Evolutionary conservation across 2,797 vertebrate genomes (phyloP).

Genomic region (Hydrocynus forskahlii): DNA sequence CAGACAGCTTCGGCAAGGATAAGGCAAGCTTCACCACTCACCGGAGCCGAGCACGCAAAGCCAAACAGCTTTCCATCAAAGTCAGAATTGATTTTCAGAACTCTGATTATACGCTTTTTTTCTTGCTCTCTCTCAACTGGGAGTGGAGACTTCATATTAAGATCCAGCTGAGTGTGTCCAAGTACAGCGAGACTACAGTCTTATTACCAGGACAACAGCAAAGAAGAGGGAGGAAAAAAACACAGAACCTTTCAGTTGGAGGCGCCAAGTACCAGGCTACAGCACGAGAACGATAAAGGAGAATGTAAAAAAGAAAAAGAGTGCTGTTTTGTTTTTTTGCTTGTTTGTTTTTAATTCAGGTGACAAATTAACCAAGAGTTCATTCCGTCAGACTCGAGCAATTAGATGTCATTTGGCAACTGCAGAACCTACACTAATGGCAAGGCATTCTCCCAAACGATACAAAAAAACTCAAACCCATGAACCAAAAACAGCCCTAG

Average conservation of each 20-base stretch:
- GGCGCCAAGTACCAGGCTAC: background rate
- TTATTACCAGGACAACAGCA: constrained; percentile 39
- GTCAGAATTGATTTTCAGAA: constrained; percentile 66
- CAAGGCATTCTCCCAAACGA: background rate
- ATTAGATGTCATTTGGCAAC: constrained; percentile 23
- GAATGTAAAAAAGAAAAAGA: background rate
- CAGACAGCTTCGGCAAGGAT: constrained; percentile 60
- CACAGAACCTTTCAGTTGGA: background rate
- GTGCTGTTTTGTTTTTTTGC: too few species aligned
- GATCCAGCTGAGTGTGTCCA: constrained; percentile 59
- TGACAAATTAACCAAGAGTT: background rate
- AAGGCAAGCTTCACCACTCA: constrained; percentile 56
- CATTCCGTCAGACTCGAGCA: constrained; percentile 5
- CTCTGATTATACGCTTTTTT: constrained; percentile 58
- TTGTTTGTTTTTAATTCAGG: constrained; percentile 7
- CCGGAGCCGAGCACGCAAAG: constrained; percentile 55
- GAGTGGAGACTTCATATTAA: constrained; percentile 62
- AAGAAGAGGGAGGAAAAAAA: background rate
- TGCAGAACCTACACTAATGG: background rate
- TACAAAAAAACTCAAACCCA: background rate
- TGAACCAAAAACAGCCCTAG: background rate
- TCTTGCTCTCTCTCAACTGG: constrained; percentile 50
- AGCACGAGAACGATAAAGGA: background rate
- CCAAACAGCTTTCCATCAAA: constrained; percentile 70
- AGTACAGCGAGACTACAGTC: constrained; percentile 52